A percentile compares a stretch with the other conserved stretches of the same genome.
Evolutionary conservation across 2,888 invertebrate genomes (phyloP).

Genomic region (Orthosia cruda): DNA sequence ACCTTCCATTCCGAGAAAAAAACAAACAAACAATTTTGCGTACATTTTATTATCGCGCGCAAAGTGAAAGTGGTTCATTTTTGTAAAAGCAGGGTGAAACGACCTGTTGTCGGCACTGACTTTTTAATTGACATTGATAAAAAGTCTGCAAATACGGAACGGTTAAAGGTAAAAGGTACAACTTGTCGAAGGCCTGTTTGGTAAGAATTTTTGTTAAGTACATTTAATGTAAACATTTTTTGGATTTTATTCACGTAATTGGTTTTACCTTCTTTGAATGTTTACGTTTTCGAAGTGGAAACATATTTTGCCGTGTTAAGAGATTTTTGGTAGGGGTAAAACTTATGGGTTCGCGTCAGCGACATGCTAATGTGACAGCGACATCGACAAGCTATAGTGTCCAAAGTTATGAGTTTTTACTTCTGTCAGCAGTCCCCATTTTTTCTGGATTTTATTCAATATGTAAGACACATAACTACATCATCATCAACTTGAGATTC

Average conservation of each 20-base stretch:
- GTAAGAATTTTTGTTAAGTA: constrained; percentile 58
- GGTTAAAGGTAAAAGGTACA: constrained; percentile 74
- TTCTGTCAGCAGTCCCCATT: background rate
- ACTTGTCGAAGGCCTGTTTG: constrained; percentile 54
- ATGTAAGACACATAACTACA: too few relatives aligned
- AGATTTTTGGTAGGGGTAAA: too few relatives aligned
- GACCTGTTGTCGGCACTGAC: constrained; percentile 78
- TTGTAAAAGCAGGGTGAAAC: constrained; percentile 65
- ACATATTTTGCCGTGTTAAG: too few relatives aligned
- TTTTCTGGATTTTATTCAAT: background rate
- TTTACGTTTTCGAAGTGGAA: background rate
- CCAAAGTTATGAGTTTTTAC: background rate
- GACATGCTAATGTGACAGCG: too few relatives aligned
- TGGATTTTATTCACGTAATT: background rate
- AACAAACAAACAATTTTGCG: constrained; percentile 41
- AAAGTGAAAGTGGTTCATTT: constrained; percentile 79
- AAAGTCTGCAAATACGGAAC: constrained; percentile 68
- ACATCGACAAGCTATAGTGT: too few relatives aligned
- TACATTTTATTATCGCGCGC: constrained; percentile 39
- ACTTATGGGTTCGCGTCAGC: too few relatives aligned
- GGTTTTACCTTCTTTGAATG: constrained; percentile 22
- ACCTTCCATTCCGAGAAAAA: background rate
- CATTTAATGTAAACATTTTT: constrained; percentile 46
- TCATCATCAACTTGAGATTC: too few relatives aligned
- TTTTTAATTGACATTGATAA: constrained; percentile 83